These are phyloP conservation scores for Thaumetopoea pityocampa DNA, from an alignment of 1,140 invertebrate species.

Conservation along the genomic window DNA sequence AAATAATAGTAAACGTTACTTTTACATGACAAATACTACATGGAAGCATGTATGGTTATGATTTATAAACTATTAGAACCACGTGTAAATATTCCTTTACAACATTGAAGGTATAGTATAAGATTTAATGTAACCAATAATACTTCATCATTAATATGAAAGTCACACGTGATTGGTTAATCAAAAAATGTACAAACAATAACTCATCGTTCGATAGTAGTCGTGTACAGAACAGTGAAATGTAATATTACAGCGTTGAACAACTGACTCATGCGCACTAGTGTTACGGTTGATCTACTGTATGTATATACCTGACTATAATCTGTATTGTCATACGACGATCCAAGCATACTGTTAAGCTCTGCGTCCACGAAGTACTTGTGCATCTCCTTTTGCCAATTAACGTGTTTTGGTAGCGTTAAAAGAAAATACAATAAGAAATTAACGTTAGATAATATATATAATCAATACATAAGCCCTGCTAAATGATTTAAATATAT, in stretches of 20 bases:
- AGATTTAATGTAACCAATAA: constrained; percentile 1
- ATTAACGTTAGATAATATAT: constrained; percentile 31
- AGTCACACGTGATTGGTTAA: too few relatives aligned
- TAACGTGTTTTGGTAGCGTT: constrained; percentile 67
- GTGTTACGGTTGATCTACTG: constrained; percentile 20
- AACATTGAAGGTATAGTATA: constrained; percentile 6
- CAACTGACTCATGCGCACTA: constrained; percentile 4
- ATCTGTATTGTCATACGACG: constrained; percentile 78
- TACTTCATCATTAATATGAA: too few relatives aligned
- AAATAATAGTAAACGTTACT: constrained; percentile 46
- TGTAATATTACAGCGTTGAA: constrained; percentile 7
- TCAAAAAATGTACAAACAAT: too few relatives aligned
- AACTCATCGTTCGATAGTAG: too few relatives aligned
- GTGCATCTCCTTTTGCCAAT: constrained; percentile 81
- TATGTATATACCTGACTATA: constrained; percentile 78
- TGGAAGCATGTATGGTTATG: constrained; percentile 40
- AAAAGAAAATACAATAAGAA: constrained; percentile 47
- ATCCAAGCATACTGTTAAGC: constrained; percentile 82
- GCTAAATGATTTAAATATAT: constrained; percentile 10
- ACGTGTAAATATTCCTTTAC: constrained; percentile 3
- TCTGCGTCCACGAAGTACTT: constrained; percentile 84
- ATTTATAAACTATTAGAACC: constrained; percentile 8
- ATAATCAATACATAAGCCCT: constrained; percentile 7
- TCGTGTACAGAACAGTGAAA: constrained; percentile 6
- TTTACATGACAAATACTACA: constrained; percentile 57